Percentiles rank a stretch among this genome's conserved stretches.
These are phyloP conservation scores for Campoletis raptor DNA, from an alignment of 2,888 invertebrate genomes.

Conservation along the genomic window DNA sequence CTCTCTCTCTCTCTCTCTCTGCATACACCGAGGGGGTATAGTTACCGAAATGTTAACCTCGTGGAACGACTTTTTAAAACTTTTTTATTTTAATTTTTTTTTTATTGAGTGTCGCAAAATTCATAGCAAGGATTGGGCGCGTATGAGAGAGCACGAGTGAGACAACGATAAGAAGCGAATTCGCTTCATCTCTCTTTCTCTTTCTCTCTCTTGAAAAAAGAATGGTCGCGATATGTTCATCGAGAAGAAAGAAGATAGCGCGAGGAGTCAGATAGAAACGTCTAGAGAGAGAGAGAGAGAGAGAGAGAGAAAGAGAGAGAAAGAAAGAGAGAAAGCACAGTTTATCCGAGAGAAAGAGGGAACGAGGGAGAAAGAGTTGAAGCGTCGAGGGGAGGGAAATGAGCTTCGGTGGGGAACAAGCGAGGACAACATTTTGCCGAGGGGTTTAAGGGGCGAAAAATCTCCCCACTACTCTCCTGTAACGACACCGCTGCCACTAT, in stretches of 20 bases:
- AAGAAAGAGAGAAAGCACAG: conserved; percentile 74
- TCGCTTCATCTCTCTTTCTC: neutral
- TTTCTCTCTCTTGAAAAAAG: neutral
- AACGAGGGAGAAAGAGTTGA: conserved; percentile 59
- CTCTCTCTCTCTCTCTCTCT: conserved; percentile 48
- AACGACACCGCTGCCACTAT: conserved; percentile 45
- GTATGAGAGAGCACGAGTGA: conserved; percentile 75
- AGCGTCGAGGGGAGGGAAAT: conserved; percentile 68
- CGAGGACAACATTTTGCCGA: conserved; percentile 66
- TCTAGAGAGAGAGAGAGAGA: conserved; percentile 28
- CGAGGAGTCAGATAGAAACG: conserved; percentile 39
- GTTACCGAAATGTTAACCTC: conserved; percentile 87
- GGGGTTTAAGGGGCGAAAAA: conserved; percentile 71
- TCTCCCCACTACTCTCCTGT: conserved; percentile 56
- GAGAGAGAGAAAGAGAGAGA: conserved; percentile 78
- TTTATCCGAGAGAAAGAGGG: conserved; percentile 76
- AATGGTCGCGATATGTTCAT: conserved; percentile 65
- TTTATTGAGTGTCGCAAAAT: conserved; percentile 88
- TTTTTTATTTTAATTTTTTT: neutral
- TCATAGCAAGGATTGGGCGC: conserved; percentile 86
- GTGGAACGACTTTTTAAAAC: conserved; percentile 87
- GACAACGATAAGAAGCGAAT: conserved; percentile 50
- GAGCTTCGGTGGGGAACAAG: conserved; percentile 68
- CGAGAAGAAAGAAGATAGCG: conserved; percentile 84
- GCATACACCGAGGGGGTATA: conserved; percentile 83